Conservation (phyloP, 2,888 invertebrate species). For the Eubasilissa splendida region DNA sequence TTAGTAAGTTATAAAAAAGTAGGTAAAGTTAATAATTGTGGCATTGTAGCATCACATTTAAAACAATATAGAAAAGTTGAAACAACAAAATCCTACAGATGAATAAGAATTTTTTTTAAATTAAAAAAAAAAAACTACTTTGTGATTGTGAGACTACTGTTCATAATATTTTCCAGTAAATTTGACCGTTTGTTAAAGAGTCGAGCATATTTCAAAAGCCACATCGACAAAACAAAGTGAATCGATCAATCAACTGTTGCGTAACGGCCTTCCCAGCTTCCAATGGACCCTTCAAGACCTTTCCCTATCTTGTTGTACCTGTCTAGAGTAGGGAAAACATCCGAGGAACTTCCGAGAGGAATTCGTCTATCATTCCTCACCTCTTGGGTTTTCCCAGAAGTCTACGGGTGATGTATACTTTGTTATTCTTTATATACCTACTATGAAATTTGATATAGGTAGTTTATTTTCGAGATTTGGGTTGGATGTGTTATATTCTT, state of each 20-base stretch:
- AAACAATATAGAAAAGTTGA: too few relatives aligned
- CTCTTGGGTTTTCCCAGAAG: constrained; percentile 9
- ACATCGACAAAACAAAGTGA: constrained; percentile 30
- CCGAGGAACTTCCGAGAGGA: constrained; percentile 7
- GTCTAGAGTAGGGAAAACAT: constrained; percentile 26
- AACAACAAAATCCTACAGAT: too few relatives aligned
- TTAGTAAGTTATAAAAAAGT: too few relatives aligned
- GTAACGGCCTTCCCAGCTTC: constrained; percentile 2
- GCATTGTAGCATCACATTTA: too few relatives aligned
- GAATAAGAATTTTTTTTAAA: too few relatives aligned
- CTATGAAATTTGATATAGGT: too few relatives aligned
- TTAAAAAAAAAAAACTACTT: too few relatives aligned
- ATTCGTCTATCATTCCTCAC: constrained; percentile 14
- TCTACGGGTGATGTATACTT: constrained; percentile 18
- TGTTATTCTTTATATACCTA: background rate
- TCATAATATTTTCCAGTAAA: background rate
- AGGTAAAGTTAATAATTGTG: too few relatives aligned
- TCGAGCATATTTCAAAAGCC: constrained; percentile 24
- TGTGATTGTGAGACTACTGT: too few relatives aligned
- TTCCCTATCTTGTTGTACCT: background rate
- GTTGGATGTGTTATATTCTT: too few relatives aligned
- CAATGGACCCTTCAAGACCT: constrained; percentile 34
- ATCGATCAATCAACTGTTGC: constrained; percentile 39
- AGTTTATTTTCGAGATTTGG: too few relatives aligned
- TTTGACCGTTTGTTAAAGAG: constrained; percentile 5